Evolutionary conservation across 2,797 vertebrate species (phyloP), one percentile per base, ranked within the genome.

Genomic region (Rhinogobio ventralis): DNA sequence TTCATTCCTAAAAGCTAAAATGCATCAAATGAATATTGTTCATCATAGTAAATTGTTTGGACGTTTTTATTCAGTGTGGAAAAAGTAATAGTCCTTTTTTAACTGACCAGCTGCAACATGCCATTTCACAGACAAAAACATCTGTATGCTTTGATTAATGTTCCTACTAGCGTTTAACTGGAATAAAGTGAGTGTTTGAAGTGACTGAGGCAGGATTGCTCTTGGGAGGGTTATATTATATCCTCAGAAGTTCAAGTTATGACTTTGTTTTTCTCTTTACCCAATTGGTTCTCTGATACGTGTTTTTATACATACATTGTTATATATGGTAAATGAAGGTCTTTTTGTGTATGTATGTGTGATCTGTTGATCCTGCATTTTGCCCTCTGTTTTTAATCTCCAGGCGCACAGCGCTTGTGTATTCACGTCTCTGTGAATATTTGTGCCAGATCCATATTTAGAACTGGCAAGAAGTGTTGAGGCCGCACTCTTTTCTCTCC

Each of bases 371-470:
- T 83, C 55, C 45, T 42, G 39, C 71, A 25, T 85, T 46, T 25
- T 39, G 46, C 79, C 39, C 39, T 72, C 46, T 80, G 42, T 74
- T 62, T 68, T 66, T 76, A 80, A 64, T 68, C 15, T 36, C 42
- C 28, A 64, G 85, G 66, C 25, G 46, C 76, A 49, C 49, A 9
- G 74, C 25, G 33, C 75, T 71, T 81, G 19, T 53, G 53, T 67
- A 64, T 60, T 87, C 62, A 42, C 72, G 85, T 85, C 85, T 49
- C 39, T 78, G 8, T 66, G 28, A 73, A 66, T 67, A 51, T 79
- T 64, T 82, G 74, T 84, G 69, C 49, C 81, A 82, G 82, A 64
- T 79, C 73, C 49, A 80, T 72, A 81, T 87, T 83, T 69, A 80
- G 60, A 71, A 79, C 76, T 71, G 19, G 10, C 25, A 17, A 55